Base-by-base conservation (phyloP, 37 sponge, comb jelly and placozoan genomes). In the Spongilla lacustris region DNA sequence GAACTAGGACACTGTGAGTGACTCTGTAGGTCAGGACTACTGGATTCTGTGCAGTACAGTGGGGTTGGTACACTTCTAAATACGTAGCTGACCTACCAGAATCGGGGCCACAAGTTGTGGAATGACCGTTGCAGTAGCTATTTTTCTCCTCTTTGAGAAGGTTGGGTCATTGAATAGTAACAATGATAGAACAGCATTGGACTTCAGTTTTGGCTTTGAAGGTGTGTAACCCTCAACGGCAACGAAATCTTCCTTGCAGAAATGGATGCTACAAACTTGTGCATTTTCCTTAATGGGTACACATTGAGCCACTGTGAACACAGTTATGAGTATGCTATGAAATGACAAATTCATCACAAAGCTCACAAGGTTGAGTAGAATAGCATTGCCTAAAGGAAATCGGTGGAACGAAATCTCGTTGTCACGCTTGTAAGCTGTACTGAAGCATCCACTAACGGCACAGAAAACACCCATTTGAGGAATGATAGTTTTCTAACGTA, bases 131-230 rank as follows among this genome's bases (percentile, higher is more conserved):
- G 58, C 58, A 58, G 58, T 58, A 58, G 58, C 58, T 58, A 58
- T 17, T 58, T 58, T 6, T 58, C 58, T 58, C 58, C 11, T 58
- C 58, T 58, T 58, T 58, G 58, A 58, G 58, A 58, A 58, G 58
- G 58, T 58, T 58, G 58, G 58, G 58, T 58, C 58, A 58, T 58
- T 58, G 58, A 58, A 58, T 17, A 58, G 25, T 31, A 49, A 38
- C n/a, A 38, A 3, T 17, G 81, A 33, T 38, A 36, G 67, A 31
- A 81, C 69, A 67, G 81, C 68, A 67, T 81, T 21, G 22, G 81
- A 21, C 33, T 32, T 68, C 37, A 81, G 34, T 21, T n/a, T 78
- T 49, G 48, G 31, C 31, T 32, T 72, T 13, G 27, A 30, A 72
- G 29, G 17, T 33, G 31, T 14, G 29, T 32, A 72, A 32, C 73